Evolutionary conservation across 2,888 invertebrate genomes (phyloP).

Genomic region (Tortricodes alternella): DNA sequence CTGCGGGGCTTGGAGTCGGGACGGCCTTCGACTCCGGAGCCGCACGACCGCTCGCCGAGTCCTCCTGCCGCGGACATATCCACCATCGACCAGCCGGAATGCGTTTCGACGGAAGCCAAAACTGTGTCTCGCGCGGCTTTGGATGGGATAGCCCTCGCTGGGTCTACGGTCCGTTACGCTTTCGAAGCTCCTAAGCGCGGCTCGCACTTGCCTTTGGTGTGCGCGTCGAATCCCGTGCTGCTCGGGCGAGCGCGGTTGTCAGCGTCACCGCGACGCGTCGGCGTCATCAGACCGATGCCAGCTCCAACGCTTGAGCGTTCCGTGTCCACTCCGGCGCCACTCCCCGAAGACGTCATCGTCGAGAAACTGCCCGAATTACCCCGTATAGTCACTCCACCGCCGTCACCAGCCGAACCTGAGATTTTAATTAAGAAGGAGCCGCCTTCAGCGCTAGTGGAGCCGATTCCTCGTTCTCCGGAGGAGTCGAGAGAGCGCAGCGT

Average conservation of each 20-base stretch:
- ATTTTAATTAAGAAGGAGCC: constrained; percentile 49
- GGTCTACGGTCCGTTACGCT: constrained; percentile 85
- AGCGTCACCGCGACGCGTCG: constrained; percentile 72
- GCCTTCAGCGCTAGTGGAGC: constrained; percentile 71
- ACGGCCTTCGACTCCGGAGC: constrained; percentile 62
- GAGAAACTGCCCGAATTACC: constrained; percentile 40
- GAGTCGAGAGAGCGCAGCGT: constrained; percentile 43
- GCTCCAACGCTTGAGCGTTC: constrained; percentile 41
- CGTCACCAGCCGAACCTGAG: constrained; percentile 67
- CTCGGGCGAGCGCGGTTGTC: constrained; percentile 57
- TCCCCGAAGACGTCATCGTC: constrained; percentile 32
- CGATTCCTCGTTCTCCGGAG: constrained; percentile 56
- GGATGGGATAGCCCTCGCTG: constrained; percentile 85
- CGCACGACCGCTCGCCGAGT: constrained; percentile 46
- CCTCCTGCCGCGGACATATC: constrained; percentile 47
- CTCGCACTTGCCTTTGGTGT: constrained; percentile 65
- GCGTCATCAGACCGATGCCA: constrained; percentile 82
- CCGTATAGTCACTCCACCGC: constrained; percentile 40
- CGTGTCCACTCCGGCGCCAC: constrained; percentile 34
- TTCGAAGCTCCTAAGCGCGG: constrained; percentile 70
- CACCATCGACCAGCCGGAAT: constrained; percentile 49
- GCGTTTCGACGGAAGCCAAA: constrained; percentile 44
- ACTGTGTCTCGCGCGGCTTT: constrained; percentile 52
- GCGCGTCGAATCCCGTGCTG: constrained; percentile 67
- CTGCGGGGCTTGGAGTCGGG: constrained; percentile 60